Evolutionary conservation across 2,888 invertebrate genomes (phyloP), one percentile per base, ranked within the genome.

Genomic region (Phalangium opilio): DNA sequence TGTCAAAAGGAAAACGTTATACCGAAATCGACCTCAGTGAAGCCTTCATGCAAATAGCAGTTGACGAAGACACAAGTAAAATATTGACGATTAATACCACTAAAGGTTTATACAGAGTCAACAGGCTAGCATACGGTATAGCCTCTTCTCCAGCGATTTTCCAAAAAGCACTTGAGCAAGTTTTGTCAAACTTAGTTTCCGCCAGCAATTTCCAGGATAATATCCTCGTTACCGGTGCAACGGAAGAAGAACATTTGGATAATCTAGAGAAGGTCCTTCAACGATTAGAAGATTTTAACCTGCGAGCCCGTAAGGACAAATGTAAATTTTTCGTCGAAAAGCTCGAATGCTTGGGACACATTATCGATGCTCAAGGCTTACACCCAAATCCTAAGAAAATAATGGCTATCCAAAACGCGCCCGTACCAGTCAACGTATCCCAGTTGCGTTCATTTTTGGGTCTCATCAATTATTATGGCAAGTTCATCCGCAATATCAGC

Each of bases 61-160:
- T 65, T 4, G 58, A 62, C 21, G 51, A 58, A 19, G 49, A 50
- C 4, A 59, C 55, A 14, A 49, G 57, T 42, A 41, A 59, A 47
- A 51, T 56, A 12, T 45, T 58, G 19, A 58, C 57, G n/a, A 55
- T 62, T 11, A 61, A 60, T 49, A 62, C 59, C 10, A 53, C 56
- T 44, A 47, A 53, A 41, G 61, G 59, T 17, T 51, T 60, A 38
- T 60, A 54, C 52, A 43, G 49, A n/a, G 59, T 50, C 48, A 59
- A 50, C 41, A 41, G 57, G n/a, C 47, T 59, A 42, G 58, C 63
- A 11, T 64, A 59, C 54, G 64, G 64, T 1, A 60, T 64, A 41
- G 62, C 63, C 32, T 61, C 63, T 14, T 62, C 64, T 14, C 61
- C 62, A 10, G 59, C 60, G 5, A 63, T 63, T 39, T 65, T 63